Evolutionary conservation across 2,888 invertebrate genomes (phyloP).

Genomic region (Macrophya alboannulata): DNA sequence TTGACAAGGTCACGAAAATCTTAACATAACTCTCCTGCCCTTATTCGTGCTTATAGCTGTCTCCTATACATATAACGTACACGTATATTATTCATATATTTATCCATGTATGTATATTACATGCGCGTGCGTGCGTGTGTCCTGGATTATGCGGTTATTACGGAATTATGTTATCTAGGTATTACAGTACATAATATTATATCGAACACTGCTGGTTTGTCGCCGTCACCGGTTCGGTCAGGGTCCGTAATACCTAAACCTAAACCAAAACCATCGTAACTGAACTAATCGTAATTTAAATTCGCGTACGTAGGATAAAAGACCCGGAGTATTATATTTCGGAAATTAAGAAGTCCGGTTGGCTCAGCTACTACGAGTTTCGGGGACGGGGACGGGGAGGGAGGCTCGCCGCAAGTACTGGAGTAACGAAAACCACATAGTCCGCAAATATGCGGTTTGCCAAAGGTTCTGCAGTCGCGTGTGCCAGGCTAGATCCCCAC

Average conservation of each 20-base stretch:
- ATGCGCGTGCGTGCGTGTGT: not conserved
- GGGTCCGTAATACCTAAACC: not conserved
- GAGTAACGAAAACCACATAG: conserved; percentile 42
- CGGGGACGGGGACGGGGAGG: no score
- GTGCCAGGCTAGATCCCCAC: not conserved
- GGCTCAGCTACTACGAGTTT: not conserved
- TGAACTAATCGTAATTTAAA: not conserved
- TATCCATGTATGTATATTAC: no score
- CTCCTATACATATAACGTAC: not conserved
- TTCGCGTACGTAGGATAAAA: not conserved
- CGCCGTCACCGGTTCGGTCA: not conserved
- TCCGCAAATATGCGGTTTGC: conserved; percentile 44
- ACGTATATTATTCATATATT: not conserved
- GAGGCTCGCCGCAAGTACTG: conserved; percentile 32
- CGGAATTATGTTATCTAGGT: not conserved
- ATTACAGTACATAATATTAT: not conserved
- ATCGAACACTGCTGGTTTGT: not conserved
- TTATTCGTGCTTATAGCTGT: not conserved
- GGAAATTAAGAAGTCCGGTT: conserved; percentile 37
- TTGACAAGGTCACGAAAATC: conserved; percentile 45
- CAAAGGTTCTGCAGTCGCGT: not conserved
- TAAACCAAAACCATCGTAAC: no score
- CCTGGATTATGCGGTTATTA: not conserved
- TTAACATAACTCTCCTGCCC: not conserved
- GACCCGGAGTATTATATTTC: not conserved